phyloP scores from a whole-genome alignment of 2,797 vertebrate species.

The Syngnathus rostellatus region DNA sequence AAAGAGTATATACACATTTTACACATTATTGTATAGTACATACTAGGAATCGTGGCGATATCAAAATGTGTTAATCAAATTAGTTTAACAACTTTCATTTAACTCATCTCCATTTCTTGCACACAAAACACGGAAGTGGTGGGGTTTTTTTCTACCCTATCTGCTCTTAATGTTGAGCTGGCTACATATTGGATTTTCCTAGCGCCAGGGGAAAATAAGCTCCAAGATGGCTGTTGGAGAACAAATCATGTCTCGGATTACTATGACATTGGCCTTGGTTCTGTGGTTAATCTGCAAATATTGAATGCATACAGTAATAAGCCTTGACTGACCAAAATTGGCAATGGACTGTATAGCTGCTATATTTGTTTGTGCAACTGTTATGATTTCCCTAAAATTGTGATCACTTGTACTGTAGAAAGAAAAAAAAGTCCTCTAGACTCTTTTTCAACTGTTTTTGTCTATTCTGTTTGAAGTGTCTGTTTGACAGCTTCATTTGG shows the following conservation, averaged over 20 bases:
- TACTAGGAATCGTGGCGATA: background rate
- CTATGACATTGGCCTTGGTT: background rate
- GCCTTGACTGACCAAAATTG: constrained; percentile 6
- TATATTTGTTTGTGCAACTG: constrained; percentile 26
- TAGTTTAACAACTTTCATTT: background rate
- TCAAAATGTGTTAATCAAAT: background rate
- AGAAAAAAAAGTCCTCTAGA: constrained; percentile 26
- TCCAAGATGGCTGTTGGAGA: background rate
- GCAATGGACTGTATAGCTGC: background rate
- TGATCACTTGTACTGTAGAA: constrained; percentile 34
- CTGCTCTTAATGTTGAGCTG: background rate
- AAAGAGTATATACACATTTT: background rate
- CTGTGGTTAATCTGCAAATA: background rate
- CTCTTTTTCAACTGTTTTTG: constrained; percentile 46
- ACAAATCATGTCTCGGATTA: background rate
- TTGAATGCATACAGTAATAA: background rate
- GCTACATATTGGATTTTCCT: background rate
- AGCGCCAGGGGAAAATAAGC: background rate
- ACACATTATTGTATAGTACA: background rate
- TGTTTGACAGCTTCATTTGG: constrained; percentile 62
- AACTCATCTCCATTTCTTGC: background rate
- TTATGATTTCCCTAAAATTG: constrained; percentile 34
- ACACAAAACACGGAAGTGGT: background rate
- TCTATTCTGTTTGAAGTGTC: constrained; percentile 58
- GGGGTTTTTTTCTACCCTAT: background rate